These are phyloP conservation scores for Dryas iulia DNA, from an alignment of 1,140 invertebrate species.

Conservation along the genomic window DNA sequence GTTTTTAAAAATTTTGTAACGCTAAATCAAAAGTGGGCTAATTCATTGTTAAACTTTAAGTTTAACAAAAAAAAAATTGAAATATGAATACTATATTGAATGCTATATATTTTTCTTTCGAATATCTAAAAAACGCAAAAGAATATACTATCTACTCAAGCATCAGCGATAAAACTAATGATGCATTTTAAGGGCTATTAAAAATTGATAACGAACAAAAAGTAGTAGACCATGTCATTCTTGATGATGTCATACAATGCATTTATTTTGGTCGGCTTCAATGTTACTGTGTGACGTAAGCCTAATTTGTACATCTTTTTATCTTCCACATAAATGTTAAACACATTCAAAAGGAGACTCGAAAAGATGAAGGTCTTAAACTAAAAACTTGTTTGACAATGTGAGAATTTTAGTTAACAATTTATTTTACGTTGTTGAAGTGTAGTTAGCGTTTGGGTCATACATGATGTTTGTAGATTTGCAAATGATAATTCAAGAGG, in stretches of 20 bases:
- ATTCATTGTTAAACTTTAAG: too few species aligned
- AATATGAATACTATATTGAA: too few species aligned
- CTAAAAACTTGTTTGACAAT: background rate
- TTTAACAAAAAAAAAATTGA: too few species aligned
- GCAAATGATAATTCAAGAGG: too few species aligned
- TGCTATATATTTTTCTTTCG: background rate
- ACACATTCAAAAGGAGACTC: background rate
- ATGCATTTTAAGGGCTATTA: constrained; percentile 1
- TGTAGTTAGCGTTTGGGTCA: too few species aligned
- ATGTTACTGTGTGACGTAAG: constrained; percentile 28
- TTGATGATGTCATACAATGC: constrained; percentile 37
- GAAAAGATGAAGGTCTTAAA: background rate
- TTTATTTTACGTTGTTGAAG: background rate
- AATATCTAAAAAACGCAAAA: background rate
- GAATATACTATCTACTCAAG: background rate
- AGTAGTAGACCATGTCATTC: constrained; percentile 24
- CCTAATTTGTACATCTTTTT: constrained; percentile 18
- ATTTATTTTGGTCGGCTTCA: constrained; percentile 26
- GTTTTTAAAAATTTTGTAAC: too few species aligned
- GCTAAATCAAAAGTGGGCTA: too few species aligned
- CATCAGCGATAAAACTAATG: constrained; percentile 8
- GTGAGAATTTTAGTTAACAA: background rate
- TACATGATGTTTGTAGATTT: too few species aligned
- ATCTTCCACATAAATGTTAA: background rate
- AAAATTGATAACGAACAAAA: constrained; percentile 19